These are phyloP conservation scores for Hetaerina americana DNA, from an alignment of 1,140 invertebrate species.

Conservation along the genomic window DNA sequence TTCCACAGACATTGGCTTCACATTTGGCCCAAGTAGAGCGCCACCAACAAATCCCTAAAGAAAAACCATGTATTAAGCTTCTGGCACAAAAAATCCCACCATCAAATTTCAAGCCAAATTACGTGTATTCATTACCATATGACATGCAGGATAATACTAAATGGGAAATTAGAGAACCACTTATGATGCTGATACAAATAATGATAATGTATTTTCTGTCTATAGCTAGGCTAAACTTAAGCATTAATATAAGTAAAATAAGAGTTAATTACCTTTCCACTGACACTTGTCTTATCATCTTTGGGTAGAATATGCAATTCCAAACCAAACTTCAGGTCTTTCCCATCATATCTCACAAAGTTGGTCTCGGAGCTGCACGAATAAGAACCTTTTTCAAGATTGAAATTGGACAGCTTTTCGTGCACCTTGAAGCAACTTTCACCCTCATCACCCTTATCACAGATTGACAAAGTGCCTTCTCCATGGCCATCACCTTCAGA, in stretches of 20 bases:
- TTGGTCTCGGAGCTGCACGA: conserved; percentile 9
- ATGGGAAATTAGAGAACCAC: too few relatives aligned
- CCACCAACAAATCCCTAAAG: not conserved
- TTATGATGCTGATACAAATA: too few relatives aligned
- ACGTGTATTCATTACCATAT: too few relatives aligned
- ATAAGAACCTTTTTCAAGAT: not conserved
- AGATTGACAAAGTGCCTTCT: not conserved
- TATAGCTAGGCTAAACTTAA: not conserved
- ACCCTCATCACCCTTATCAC: not conserved
- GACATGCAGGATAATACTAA: too few relatives aligned
- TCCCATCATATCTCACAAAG: conserved; percentile 28
- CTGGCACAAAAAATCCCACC: too few relatives aligned
- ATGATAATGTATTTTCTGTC: too few relatives aligned
- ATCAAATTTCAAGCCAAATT: too few relatives aligned
- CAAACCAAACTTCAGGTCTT: conserved; percentile 28
- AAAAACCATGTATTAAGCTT: too few relatives aligned
- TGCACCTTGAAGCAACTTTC: not conserved
- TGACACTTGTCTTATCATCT: conserved; percentile 26
- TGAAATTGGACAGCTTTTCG: not conserved
- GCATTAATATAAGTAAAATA: not conserved
- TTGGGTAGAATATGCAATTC: conserved; percentile 25
- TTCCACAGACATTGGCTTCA: not conserved
- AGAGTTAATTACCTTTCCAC: conserved; percentile 25
- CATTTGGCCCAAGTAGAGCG: not conserved
- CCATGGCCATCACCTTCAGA: not conserved